These are phyloP conservation scores for Poeciliopsis paucimaculata DNA, from an alignment of 2,797 vertebrate species.

Conservation along the genomic window DNA sequence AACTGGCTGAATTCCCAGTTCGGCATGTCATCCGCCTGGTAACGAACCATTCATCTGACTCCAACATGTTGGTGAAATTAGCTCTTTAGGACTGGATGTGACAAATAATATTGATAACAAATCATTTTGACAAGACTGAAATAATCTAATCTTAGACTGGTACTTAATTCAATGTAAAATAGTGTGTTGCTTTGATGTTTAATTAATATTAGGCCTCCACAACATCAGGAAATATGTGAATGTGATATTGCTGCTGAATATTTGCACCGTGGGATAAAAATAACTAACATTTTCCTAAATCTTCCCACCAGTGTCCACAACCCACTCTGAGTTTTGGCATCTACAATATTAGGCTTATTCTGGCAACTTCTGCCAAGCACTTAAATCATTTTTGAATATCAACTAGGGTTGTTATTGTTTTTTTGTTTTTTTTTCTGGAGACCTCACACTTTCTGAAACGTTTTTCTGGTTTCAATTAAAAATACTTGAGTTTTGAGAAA, in stretches of 20 bases:
- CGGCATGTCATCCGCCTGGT: not conserved
- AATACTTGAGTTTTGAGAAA: not conserved
- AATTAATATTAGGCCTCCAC: not conserved
- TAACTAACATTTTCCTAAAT: not conserved
- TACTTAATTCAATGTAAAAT: not conserved
- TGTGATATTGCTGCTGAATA: not conserved
- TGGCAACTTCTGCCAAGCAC: not conserved
- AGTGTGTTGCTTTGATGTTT: not conserved
- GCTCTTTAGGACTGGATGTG: not conserved
- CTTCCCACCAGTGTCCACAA: not conserved
- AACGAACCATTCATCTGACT: not conserved
- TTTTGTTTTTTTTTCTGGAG: too few relatives aligned
- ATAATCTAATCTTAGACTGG: not conserved
- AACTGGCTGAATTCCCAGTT: not conserved
- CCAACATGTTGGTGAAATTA: not conserved
- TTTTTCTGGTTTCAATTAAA: not conserved
- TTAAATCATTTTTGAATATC: not conserved
- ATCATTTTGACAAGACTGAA: not conserved
- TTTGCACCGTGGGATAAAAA: not conserved
- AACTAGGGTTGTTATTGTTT: not conserved
- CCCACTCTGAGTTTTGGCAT: not conserved
- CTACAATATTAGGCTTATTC: not conserved
- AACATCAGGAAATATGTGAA: not conserved
- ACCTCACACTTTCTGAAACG: not conserved
- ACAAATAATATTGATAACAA: not conserved